Evolutionary conservation across 2,113 vertebrate genomes (phyloP), one percentile per base, ranked within the genome.

Genomic region (Onychostruthus taczanowskii): DNA sequence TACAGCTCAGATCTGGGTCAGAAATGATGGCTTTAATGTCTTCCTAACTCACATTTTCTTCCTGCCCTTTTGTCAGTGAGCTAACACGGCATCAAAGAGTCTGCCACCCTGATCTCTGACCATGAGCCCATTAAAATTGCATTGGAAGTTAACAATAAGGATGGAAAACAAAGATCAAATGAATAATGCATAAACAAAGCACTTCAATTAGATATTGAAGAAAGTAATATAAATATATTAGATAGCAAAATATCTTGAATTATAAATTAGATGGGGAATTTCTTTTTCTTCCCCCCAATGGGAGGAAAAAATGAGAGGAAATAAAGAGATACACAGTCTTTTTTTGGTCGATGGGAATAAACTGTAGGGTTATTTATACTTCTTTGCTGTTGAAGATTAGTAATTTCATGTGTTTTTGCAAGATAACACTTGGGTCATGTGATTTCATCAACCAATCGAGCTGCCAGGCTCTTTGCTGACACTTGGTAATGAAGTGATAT

Each of bases 151-250:
- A 96, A 95, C 93, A 91, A 90, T 90, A 74, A 93, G 50, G 73
- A 77, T 1, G 4, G 59, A 93, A 96, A 96, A 95, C 94, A 97
- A 97, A 97, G 91, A 95, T 93, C 63, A 85, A 89, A 97, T 97
- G 91, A 97, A 97, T 96, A 97, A 96, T 95, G 62, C 85, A 97
- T 90, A 87, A 92, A 96, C 74, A 95, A 96, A 92, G 52, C 41
- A 67, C 78, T 96, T 94, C 84, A 94, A 92, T 96, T 95, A 96
- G 94, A 89, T 90, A 92, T 84, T 70, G 77, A 91, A 89, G 72
- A 89, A 96, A 95, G 96, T 94, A 89, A 92, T 92, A 96, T 81
- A 96, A 89, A 92, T 94, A 96, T 46, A 96, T 95, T 94, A 87
- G 76, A 66, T 90, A 75, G 68, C 27, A 95, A 93, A 94, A 94